Base-by-base conservation (phyloP, 2,113 vertebrate species). In the Podarcis raffonei region DNA sequence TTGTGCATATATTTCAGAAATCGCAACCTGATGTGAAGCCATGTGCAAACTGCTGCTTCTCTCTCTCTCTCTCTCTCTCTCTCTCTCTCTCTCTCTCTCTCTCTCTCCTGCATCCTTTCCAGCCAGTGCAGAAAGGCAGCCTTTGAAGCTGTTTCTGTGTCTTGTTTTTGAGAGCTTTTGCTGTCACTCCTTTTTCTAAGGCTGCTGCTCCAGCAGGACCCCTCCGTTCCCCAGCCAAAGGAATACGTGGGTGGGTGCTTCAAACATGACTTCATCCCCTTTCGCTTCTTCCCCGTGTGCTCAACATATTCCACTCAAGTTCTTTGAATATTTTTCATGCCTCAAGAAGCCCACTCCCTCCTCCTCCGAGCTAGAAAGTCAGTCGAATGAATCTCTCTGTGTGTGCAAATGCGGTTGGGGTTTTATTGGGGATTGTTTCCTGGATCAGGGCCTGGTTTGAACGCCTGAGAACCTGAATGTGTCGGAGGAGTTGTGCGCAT, bases 281-380 rank as follows among this genome's bases (percentile, higher is more conserved):
- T 69, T 75, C n/a, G 39, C 2, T 80, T 72, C 71, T 62, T 86
- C 89, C 7, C 88, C 76, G 32, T 20, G 53, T 76, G 90, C 80
- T 77, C 87, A 92, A 91, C 91, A 88, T 72, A 89, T 71, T 95
- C 68, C 81, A 87, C 23, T 89, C 88, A 90, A 89, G 86, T 59
- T 65, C 22, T 37, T 81, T 59, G 90, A 89, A 89, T 94, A 84
- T 91, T 93, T 88, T 89, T 89, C 92, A 89, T 89, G 83, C 62
- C 83, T 94, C 86, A 89, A 87, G 83, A 88, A 69, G 89, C 0
- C 1, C 77, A 82, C 11, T 93, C n/a, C 39, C 35, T 90, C 39
- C 48, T 53, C 48, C n/a, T 16, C 9, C n/a, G 82, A 81, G 0
- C 92, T 84, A 85, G 69, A 83, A 72, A 77, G 87, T 81, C 91